Conservation (phyloP, 1,140 invertebrate species). For the Zaprionus davidi region DNA sequence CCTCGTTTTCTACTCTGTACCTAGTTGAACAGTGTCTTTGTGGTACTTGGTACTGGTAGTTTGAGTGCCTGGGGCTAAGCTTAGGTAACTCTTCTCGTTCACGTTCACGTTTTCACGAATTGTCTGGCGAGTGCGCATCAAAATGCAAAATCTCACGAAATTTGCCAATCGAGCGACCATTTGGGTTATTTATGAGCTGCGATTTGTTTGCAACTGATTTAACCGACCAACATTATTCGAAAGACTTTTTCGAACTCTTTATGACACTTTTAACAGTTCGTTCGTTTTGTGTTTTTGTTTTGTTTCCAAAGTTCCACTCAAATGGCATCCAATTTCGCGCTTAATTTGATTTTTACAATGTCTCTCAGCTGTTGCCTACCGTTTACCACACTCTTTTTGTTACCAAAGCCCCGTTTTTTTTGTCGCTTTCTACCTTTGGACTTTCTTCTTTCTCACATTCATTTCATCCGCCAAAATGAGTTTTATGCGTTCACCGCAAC, state of each 20-base stretch:
- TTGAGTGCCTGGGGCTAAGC: constrained; percentile 44
- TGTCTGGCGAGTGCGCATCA: constrained; percentile 64
- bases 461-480: constrained; percentile 22
- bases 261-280: constrained; percentile 68
- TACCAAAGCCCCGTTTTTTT: constrained; percentile 11
- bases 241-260: constrained; percentile 56
- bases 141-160: constrained; percentile 80
- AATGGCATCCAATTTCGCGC: constrained; percentile 66
- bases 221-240: constrained; percentile 29
- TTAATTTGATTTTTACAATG: constrained; percentile 65
- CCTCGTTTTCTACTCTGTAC: constrained; percentile 48
- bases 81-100: constrained; percentile 77
- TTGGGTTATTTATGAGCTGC: constrained; percentile 77
- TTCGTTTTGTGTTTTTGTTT: constrained; percentile 14
- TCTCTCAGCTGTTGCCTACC: constrained; percentile 35
- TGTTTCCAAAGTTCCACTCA: constrained; percentile 24
- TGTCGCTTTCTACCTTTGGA: constrained; percentile 37
- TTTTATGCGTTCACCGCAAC: constrained; percentile 14
- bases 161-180: constrained; percentile 76
- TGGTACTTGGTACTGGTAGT: not conserved
- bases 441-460: constrained; percentile 25
- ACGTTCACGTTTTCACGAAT: constrained; percentile 75
- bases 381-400: constrained; percentile 12
- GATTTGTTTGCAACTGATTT: constrained; percentile 77
- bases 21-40: constrained; percentile 12